Conservation (phyloP, 2,797 vertebrate genomes). For the Aeoliscus strigatus region DNA sequence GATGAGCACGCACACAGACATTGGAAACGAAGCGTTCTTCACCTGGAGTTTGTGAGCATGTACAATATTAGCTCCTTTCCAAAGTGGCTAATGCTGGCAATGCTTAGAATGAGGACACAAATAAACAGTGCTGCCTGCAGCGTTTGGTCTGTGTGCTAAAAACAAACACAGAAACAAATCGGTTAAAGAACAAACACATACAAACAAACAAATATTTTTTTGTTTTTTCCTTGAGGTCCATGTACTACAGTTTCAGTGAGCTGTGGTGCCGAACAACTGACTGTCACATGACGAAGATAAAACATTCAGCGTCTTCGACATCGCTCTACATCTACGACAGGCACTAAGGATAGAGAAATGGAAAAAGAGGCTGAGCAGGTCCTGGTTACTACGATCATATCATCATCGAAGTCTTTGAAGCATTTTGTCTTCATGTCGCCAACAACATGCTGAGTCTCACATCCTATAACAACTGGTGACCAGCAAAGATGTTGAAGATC, state of each 20-base stretch:
- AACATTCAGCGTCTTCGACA: slow-evolving; percentile 40
- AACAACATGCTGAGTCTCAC: slow-evolving; percentile 32
- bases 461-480: slow-evolving; percentile 26
- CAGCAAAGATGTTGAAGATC: slow-evolving; percentile 46
- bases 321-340: slow-evolving; percentile 30
- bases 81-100: neutral
- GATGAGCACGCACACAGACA: too few species aligned
- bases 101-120: slow-evolving; percentile 1
- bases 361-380: slow-evolving; percentile 18
- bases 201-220: slow-evolving; percentile 19
- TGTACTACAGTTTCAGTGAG: slow-evolving; percentile 6
- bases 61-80: neutral
- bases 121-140: slow-evolving; percentile 4
- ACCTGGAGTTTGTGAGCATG: slow-evolving; percentile 6
- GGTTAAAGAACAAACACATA: slow-evolving; percentile 29
- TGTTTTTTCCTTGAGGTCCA: slow-evolving; percentile 12
- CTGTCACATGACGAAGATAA: slow-evolving; percentile 29
- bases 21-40: too few species aligned
- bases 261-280: slow-evolving; percentile 23
- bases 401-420: slow-evolving; percentile 17
- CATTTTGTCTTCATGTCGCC: slow-evolving; percentile 24
- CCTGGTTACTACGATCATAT: slow-evolving; percentile 13
- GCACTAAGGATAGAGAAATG: slow-evolving; percentile 30
- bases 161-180: slow-evolving; percentile 17
- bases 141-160: slow-evolving; percentile 2